Evolutionary conservation across 92 coral and sea anemone genomes (phyloP), one percentile per base, ranked within the genome.

Genomic region (Parazoanthus atlanticus): DNA sequence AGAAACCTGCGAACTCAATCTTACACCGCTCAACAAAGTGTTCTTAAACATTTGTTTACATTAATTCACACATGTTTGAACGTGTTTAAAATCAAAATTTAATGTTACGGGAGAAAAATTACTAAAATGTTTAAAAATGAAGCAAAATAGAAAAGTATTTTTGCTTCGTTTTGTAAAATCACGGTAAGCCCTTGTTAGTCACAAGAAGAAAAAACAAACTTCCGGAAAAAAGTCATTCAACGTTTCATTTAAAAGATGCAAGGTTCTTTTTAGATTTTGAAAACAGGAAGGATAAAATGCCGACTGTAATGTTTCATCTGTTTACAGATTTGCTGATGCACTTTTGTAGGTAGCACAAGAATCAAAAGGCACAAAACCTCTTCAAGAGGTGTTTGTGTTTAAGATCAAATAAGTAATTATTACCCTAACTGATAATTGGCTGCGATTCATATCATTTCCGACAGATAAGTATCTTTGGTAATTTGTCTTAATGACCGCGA

Each of bases 251-350:
- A 71, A 84, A 28, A 29, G 64, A 73, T 69, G 52, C 61, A 70
- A 73, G 64, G 66, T 84, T 73, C 67, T 29, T 46, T 84, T 41
- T 17, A 8, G 38, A 34, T 71, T 70, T 70, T 71, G 64, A 67
- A 46, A 46, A 73, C 87, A 84, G 87, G 87, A 84, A 84, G 87
- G 67, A 83, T 70, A 84, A 84, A 84, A 84, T 31, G 87, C 87
- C 87, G 78, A 33, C 29, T 23, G 46, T 70, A 71, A 71, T 69
- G 40, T 46, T 84, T 73, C 61, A 46, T 84, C 78, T 84, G 77
- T 84, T 84, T 84, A 84, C 87, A 84, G 77, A 84, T 84, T 84
- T 84, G 64, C 79, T 70, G 54, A 70, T 84, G 78, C 46, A 71
- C 78, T 84, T 69, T 84, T 71, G 78, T 84, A 43, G 78, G 78